Evolutionary conservation across 2,797 vertebrate species (phyloP).

Genomic region (Onychomys leucogaster): DNA sequence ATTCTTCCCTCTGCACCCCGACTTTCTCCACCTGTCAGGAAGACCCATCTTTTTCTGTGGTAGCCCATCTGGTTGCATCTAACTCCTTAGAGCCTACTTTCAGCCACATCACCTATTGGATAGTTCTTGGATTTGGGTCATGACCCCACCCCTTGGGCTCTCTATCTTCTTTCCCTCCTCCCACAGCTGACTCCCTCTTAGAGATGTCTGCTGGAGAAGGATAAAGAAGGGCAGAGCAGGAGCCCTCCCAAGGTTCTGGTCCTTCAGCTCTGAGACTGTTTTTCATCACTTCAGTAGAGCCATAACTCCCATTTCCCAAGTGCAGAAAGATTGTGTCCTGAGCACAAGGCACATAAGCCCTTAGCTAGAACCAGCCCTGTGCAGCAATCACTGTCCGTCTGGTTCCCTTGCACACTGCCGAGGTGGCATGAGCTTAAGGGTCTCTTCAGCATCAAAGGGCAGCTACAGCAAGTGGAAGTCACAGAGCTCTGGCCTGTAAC

Average conservation of each 20-base stretch:
- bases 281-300: neutral
- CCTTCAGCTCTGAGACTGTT: neutral
- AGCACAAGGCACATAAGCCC: neutral
- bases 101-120: neutral
- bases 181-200: neutral
- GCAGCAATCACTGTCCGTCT: fast-evolving
- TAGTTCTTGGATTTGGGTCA: neutral
- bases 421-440: neutral
- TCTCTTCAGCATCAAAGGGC: neutral
- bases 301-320: neutral
- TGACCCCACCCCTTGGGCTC: neutral
- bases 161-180: neutral
- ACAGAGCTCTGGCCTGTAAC: neutral
- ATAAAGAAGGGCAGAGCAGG: neutral
- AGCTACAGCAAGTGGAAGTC: neutral
- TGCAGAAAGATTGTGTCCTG: neutral
- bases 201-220: neutral
- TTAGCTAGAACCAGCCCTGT: neutral
- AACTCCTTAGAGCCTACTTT: neutral
- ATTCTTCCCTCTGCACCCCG: neutral
- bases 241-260: neutral
- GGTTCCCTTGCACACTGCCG: neutral
- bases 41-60: neutral
- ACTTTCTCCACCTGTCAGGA: neutral
- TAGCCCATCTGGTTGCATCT: neutral